Evolutionary conservation across 2,888 invertebrate genomes (phyloP).

Genomic region (Rhorus exstirpatorius): DNA sequence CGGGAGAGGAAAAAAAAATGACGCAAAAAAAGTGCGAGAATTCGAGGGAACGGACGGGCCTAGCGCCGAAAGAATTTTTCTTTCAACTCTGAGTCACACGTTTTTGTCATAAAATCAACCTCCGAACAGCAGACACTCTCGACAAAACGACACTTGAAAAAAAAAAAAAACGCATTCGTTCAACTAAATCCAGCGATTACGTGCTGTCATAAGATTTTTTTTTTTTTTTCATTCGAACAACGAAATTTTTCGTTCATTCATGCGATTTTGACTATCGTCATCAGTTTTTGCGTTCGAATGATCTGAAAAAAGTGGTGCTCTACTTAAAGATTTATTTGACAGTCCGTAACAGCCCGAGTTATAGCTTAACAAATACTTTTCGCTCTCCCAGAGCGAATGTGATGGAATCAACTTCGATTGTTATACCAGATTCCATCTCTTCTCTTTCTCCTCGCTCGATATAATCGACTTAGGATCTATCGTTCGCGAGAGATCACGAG

Average conservation of each 20-base stretch:
- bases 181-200: background rate
- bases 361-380: too few relatives aligned
- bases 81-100: slow-evolving; percentile 27
- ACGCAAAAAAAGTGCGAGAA: slow-evolving; percentile 35
- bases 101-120: slow-evolving; percentile 32
- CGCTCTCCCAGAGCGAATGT: too few relatives aligned
- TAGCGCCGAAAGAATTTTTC: slow-evolving; percentile 27
- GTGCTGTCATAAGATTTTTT: background rate
- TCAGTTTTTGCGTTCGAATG: too few relatives aligned
- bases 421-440: slow-evolving; percentile 21
- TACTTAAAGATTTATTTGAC: too few relatives aligned
- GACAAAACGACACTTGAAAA: background rate
- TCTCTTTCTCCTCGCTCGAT: slow-evolving; percentile 26
- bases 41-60: slow-evolving; percentile 32
- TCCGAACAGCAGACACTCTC: background rate
- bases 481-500: slow-evolving; percentile 49
- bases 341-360: too few relatives aligned
- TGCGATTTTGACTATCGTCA: too few relatives aligned
- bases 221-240: too few relatives aligned
- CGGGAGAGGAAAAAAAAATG: slow-evolving; percentile 33
- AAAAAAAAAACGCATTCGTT: too few relatives aligned
- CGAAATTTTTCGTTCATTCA: too few relatives aligned
- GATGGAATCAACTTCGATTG: background rate
- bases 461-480: slow-evolving; percentile 50
- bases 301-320: too few relatives aligned